phyloP scores from a whole-genome alignment of 2,113 vertebrate species.

The Megaleporinus macrocephalus region DNA sequence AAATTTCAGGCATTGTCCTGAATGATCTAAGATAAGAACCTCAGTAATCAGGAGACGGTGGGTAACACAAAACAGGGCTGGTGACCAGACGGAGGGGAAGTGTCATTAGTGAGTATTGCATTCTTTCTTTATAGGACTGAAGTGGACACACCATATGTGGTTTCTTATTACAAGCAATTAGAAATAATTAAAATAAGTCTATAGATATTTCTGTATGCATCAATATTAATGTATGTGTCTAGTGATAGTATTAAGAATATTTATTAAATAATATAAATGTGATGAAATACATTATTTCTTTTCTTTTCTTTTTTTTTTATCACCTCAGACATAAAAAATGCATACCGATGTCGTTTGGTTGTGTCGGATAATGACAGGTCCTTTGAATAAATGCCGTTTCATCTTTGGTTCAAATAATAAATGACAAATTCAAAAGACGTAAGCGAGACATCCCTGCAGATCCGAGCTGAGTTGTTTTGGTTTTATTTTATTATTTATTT shows the following conservation, averaged over 20 bases:
- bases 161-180: background rate
- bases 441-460: slow-evolving; percentile 9
- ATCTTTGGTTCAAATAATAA: slow-evolving; percentile 52
- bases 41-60: slow-evolving; percentile 12
- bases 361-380: slow-evolving; percentile 19
- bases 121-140: background rate
- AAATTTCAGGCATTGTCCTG: slow-evolving; percentile 6
- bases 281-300: background rate
- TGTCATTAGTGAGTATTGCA: slow-evolving; percentile 11
- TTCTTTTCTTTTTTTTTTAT: background rate
- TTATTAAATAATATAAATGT: background rate
- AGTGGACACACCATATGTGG: background rate
- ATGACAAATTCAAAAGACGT: background rate
- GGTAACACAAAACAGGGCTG: background rate
- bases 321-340: slow-evolving; percentile 27
- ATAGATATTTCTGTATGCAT: background rate
- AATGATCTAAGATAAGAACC: slow-evolving; percentile 16
- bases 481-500: background rate
- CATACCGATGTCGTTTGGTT: background rate
- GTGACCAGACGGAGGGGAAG: background rate
- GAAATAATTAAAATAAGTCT: background rate
- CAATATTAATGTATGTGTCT: background rate
- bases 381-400: slow-evolving; percentile 16
- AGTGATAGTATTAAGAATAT: background rate
- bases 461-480: background rate